A percentile compares a stretch with the other conserved stretches of the same genome.
Conservation (phyloP, 2,113 vertebrate species). For the Barbus barbus region DNA sequence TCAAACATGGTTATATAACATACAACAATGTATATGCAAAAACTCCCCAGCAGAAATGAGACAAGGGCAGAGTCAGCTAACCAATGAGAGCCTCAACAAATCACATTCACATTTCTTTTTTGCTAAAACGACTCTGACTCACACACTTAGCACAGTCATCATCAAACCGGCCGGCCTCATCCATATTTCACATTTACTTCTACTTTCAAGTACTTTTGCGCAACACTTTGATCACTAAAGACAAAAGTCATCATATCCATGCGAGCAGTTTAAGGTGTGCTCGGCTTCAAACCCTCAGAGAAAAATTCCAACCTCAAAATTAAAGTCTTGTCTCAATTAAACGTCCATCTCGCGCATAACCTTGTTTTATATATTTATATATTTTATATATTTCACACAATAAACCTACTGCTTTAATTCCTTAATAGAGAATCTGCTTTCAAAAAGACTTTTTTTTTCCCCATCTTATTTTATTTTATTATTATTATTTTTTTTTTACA, state of each 20-base stretch:
- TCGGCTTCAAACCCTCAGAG: too few species aligned
- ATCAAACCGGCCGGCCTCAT: constrained; percentile 60
- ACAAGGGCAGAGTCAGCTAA: neutral
- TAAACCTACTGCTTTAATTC: too few species aligned
- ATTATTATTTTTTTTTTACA: too few species aligned
- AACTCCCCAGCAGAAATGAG: constrained; percentile 22
- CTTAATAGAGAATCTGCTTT: neutral
- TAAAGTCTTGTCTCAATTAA: constrained; percentile 46
- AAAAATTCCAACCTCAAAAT: constrained; percentile 44
- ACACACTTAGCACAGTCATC: constrained; percentile 51
- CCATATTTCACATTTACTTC: constrained; percentile 64
- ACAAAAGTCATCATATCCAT: constrained; percentile 56
- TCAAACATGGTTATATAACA: constrained; percentile 53
- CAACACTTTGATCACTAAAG: constrained; percentile 59
- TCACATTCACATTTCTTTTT: constrained; percentile 47
- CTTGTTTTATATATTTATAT: constrained; percentile 32
- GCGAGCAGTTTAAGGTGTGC: constrained; percentile 51
- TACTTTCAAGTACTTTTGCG: constrained; percentile 58
- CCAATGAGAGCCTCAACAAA: constrained; percentile 39
- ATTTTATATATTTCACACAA: too few species aligned
- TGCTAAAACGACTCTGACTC: constrained; percentile 51
- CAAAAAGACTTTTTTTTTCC: too few species aligned
- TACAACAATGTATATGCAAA: constrained; percentile 53
- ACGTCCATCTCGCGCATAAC: constrained; percentile 39
- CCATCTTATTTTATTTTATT: too few species aligned